phyloP scores from a whole-genome alignment of 2,113 vertebrate species.

The Paratilapia polleni region DNA sequence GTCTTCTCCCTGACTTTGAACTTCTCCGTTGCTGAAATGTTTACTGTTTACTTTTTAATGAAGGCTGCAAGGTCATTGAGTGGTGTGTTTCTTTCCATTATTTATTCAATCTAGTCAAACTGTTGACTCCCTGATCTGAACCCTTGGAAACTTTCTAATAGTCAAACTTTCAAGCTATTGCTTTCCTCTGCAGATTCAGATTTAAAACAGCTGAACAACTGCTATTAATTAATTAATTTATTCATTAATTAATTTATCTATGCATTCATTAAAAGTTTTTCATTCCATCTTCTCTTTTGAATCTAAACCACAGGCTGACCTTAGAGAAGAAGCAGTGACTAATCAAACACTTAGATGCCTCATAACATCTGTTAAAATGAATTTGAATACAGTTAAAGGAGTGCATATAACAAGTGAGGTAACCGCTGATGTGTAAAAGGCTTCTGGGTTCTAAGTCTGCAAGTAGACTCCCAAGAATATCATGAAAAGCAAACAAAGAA shows the following conservation, averaged over 20 bases:
- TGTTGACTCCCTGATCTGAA: constrained; percentile 6
- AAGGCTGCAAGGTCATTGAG: constrained; percentile 24
- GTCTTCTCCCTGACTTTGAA: constrained; percentile 22
- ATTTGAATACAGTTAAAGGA: background rate
- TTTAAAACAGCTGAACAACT: background rate
- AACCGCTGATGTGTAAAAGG: background rate
- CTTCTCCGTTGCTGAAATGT: constrained; percentile 17
- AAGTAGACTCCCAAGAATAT: background rate
- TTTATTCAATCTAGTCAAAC: constrained; percentile 34
- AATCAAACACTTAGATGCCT: background rate
- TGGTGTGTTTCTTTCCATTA: background rate
- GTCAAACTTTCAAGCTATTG: background rate
- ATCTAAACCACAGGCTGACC: background rate
- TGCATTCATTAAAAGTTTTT: background rate
- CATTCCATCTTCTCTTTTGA: background rate
- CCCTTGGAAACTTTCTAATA: background rate
- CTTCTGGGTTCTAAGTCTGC: background rate
- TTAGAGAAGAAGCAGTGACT: background rate
- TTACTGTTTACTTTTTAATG: constrained; percentile 55
- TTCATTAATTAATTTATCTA: background rate
- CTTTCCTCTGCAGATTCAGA: background rate
- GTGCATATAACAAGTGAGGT: background rate
- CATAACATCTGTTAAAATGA: background rate
- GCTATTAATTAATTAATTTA: constrained; percentile 3
- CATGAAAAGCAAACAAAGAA: no score